These are phyloP conservation scores for Leistus spinibarbis DNA, from an alignment of 2,888 invertebrate genomes.

Conservation along the genomic window DNA sequence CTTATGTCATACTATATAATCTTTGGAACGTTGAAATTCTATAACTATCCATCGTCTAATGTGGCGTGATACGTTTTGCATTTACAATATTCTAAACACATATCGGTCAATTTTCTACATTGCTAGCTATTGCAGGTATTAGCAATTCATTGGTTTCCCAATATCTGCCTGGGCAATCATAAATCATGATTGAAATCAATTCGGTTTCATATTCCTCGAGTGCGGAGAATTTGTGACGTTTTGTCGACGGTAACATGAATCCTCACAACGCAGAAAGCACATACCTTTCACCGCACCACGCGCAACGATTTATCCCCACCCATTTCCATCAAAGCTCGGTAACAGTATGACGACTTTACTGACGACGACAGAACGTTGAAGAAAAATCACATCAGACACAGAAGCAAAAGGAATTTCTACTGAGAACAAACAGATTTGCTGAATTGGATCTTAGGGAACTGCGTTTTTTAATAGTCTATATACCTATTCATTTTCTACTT, in stretches of 20 bases:
- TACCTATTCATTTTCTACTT: not conserved
- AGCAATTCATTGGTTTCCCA: not conserved
- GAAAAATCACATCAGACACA: not conserved
- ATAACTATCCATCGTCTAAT: not conserved
- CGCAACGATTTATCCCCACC: not conserved
- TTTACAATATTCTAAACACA: not conserved
- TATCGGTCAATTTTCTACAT: not conserved
- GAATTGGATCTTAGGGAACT: not conserved
- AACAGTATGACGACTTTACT: too few relatives aligned
- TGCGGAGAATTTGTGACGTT: not conserved
- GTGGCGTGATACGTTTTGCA: not conserved
- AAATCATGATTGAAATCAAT: constrained; percentile 34
- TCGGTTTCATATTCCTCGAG: constrained; percentile 7
- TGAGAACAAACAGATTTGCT: not conserved
- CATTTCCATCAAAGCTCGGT: not conserved
- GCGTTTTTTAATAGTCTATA: not conserved
- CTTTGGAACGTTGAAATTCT: too few relatives aligned
- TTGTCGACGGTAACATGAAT: not conserved
- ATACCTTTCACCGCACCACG: not conserved
- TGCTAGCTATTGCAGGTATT: not conserved
- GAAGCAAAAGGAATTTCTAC: not conserved
- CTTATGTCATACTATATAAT: too few relatives aligned
- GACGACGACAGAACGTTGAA: not conserved
- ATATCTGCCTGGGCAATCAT: constrained; percentile 8
- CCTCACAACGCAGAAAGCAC: not conserved